Evolutionary conservation across 2,797 vertebrate species (phyloP), one percentile per base, ranked within the genome.

Genomic region (Enteromius afrohamiltoni): DNA sequence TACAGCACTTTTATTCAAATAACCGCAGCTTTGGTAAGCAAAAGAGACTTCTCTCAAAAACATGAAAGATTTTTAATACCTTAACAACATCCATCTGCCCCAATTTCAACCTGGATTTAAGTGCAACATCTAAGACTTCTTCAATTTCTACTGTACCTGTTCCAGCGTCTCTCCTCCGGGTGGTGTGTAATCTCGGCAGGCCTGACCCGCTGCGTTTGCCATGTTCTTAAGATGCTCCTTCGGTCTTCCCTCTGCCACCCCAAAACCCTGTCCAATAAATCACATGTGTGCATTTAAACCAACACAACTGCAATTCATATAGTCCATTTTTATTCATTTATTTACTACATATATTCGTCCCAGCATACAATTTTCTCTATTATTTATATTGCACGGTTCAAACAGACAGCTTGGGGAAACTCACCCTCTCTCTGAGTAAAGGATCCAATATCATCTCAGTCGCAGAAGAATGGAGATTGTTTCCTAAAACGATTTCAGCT

Each of bases 81-180:
- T 26, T 26, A 6, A 47, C 1, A 47, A 16, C 68, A 19, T 17
- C 23, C 23, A 51, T 9, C 45, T 31, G 14, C 13, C 16, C 16
- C 9, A 29, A 29, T 53, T 53, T 34, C 29, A 64, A 7, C 49
- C 65, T 55, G 84, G 4, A 55, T 34, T 42, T 37, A 53, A 37
- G 10, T 47, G 6, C 51, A 60, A 60, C 8, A 71, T n/a, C 51
- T 19, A 49, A 37, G 29, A 16, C n/a, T 11, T 14, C 4, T 37
- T 51, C 6, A 5, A 64, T 75, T 85, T 92, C 60, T 91, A 99
- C 98, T 13, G 13, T 16, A 47, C 45, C 95, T 99, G 93, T 65
- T 96, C 95, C 34, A 96, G 81, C 0, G 97, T 98, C 92, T 99
- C 97, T 89, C 97, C 98, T 85, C 96, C 97, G 0, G 96, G 94